Base-by-base conservation (phyloP, 2,888 invertebrate genomes). In the Habrosyne pyritoides region DNA sequence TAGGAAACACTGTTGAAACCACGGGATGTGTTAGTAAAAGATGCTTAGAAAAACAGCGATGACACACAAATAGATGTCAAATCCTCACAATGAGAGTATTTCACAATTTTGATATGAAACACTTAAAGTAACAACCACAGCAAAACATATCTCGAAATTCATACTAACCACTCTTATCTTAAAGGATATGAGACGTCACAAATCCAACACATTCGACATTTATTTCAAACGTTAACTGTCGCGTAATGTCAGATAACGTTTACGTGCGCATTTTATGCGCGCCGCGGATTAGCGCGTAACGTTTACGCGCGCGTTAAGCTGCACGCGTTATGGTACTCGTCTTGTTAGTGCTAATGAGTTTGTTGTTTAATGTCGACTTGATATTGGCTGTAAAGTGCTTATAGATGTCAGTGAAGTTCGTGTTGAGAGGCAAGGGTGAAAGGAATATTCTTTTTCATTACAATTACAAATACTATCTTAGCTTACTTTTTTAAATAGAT, bases 261-360 rank as follows among this genome's bases (percentile, higher is more conserved):
- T 28, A 50, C 50, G 18, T 21, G 49, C 18, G 63, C 56, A 60
- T 71, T 69, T 67, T 65, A 72, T 74, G 64, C 73, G 67, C 69
- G 59, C 30, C 63, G 54, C 59, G 77, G 77, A 77, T 77, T 76
- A 77, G 67, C 65, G 69, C 66, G 63, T 46, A 60, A 58, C 73
- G 64, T 74, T 75, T 70, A 73, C 67, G 77, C 58, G 65, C 53
- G 57, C 71, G 70, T 75, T 64, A 72, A 69, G 42, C 18, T 7
- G 18, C 18, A 5, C 18, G 42, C 8, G 30, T 75, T 77, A 66
- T 69, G 63, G 61, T 59, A 53, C 60, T 59, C 62, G 50, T 65
- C 69, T 65, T 66, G 69, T 74, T 70, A 77, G 77, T 77, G 77
- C 60, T 60, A 73, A 76, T 76, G 75, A 76, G 69, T 66, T 69